Percentiles rank a stretch among this genome's conserved stretches.
Evolutionary conservation across 2,888 invertebrate species (phyloP).

Genomic region (Rhodophaea formosa): DNA sequence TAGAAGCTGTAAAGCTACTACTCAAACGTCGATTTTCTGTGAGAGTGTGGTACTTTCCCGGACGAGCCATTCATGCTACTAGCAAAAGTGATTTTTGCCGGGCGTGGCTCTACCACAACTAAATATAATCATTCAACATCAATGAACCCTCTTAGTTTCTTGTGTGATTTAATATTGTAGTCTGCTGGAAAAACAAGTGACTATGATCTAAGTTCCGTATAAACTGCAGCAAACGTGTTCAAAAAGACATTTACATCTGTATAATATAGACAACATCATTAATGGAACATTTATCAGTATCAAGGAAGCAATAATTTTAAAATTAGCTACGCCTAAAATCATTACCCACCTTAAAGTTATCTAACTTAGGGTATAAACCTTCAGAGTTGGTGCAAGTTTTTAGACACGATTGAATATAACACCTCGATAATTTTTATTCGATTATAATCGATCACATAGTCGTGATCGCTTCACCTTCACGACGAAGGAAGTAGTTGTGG

Average conservation of each 20-base stretch:
- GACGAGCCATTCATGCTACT: too few relatives aligned
- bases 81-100: too few relatives aligned
- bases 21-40: too few relatives aligned
- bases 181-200: too few relatives aligned
- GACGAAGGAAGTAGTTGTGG: conserved; percentile 10
- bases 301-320: conserved; percentile 10
- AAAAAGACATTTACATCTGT: not conserved
- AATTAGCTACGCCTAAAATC: not conserved
- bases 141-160: too few relatives aligned
- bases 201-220: not conserved
- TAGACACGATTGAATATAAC: conserved; percentile 10
- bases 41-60: too few relatives aligned
- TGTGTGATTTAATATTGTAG: too few relatives aligned
- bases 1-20: too few relatives aligned
- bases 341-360: not conserved
- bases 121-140: too few relatives aligned
- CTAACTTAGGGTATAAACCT: not conserved
- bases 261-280: not conserved
- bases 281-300: not conserved
- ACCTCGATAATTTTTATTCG: conserved; percentile 11
- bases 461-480: conserved; percentile 15
- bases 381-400: not conserved
- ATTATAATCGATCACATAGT: conserved; percentile 6
- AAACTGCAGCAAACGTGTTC: not conserved
- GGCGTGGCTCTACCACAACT: too few relatives aligned